These are phyloP conservation scores for Chaetodon auriga DNA, from an alignment of 2,113 vertebrate species.

Conservation along the genomic window DNA sequence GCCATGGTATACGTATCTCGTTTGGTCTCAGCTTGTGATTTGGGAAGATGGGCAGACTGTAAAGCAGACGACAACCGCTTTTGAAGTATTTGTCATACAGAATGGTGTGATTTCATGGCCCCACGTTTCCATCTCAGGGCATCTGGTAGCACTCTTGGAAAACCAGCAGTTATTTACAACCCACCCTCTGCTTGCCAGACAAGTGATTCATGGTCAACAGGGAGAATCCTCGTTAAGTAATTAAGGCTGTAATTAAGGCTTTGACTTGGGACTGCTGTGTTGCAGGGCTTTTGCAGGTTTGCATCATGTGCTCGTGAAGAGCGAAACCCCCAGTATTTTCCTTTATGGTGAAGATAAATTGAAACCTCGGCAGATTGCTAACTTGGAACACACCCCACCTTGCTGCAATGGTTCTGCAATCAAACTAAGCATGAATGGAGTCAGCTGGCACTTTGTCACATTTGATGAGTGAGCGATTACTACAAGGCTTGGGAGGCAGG, in stretches of 20 bases:
- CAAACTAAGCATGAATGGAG: constrained; percentile 12
- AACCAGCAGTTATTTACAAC: constrained; percentile 82
- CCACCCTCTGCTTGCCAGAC: constrained; percentile 75
- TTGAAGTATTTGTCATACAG: constrained; percentile 79
- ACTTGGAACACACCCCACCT: constrained; percentile 42
- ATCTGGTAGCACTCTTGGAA: constrained; percentile 82
- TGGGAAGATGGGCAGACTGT: constrained; percentile 60
- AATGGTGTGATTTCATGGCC: constrained; percentile 75
- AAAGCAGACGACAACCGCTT: constrained; percentile 69
- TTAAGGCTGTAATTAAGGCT: constrained; percentile 81
- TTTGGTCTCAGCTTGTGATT: constrained; percentile 23
- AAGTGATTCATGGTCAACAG: constrained; percentile 76
- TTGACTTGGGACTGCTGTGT: constrained; percentile 60
- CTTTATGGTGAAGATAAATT: constrained; percentile 45
- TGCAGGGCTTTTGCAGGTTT: constrained; percentile 45
- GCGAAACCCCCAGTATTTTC: constrained; percentile 1
- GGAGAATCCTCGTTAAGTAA: constrained; percentile 83
- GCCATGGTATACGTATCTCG: constrained; percentile 19
- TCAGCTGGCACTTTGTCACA: constrained; percentile 35
- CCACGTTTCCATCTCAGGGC: constrained; percentile 77
- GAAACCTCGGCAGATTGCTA: constrained; percentile 25
- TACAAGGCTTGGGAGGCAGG: constrained; percentile 47
- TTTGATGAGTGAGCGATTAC: constrained; percentile 47
- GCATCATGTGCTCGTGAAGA: constrained; percentile 22
- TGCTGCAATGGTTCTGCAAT: constrained; percentile 12